phyloP scores from a whole-genome alignment of 37 sponge, comb jelly and placozoan species.

The Aplysina aerophoba region DNA sequence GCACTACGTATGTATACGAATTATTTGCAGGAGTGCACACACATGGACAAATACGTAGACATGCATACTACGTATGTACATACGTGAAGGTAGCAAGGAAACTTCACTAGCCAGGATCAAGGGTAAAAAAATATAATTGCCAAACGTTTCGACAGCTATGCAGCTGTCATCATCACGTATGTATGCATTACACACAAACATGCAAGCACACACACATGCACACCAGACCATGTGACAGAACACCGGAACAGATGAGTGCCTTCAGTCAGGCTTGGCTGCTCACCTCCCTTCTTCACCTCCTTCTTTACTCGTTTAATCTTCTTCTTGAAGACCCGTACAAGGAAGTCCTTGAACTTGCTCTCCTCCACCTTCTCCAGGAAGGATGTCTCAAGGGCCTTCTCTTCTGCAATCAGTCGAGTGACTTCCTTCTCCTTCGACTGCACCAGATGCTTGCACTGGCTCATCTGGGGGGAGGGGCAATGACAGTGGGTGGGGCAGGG shows the following conservation, averaged over 20 bases:
- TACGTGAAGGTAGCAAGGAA: too few relatives aligned
- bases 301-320: slow-evolving; percentile 93
- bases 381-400: slow-evolving; percentile 64
- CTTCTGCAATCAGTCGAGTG: slow-evolving; percentile 70
- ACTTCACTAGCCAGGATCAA: too few relatives aligned
- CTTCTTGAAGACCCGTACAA: slow-evolving; percentile 93
- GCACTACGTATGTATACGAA: background rate
- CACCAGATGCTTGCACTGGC: slow-evolving; percentile 56
- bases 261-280: background rate
- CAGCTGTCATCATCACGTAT: too few relatives aligned
- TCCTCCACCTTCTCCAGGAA: slow-evolving; percentile 85
- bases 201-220: too few relatives aligned
- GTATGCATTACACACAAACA: too few relatives aligned
- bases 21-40: background rate
- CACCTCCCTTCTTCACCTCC: slow-evolving; percentile 43
- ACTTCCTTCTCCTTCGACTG: slow-evolving; percentile 62
- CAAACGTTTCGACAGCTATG: too few relatives aligned
- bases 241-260: background rate
- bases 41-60: background rate
- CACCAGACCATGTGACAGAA: background rate
- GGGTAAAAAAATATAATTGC: too few relatives aligned
- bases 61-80: background rate
- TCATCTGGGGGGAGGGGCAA: slow-evolving; percentile 50
- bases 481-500: too few relatives aligned
- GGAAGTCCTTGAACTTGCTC: slow-evolving; percentile 93